Conservation (phyloP, 64 coral and sea anemone genomes). For the Astreopora myriophthalma region DNA sequence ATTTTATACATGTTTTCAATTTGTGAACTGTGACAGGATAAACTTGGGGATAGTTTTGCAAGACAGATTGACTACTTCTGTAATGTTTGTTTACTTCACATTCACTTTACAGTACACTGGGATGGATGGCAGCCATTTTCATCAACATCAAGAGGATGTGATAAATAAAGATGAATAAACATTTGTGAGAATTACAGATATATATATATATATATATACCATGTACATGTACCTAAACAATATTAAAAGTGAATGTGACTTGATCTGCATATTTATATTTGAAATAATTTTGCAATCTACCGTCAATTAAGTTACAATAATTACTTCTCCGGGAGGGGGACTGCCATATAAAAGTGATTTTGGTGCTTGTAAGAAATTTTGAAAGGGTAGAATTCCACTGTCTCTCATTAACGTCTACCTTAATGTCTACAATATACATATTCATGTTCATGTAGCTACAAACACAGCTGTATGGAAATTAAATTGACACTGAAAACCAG, state of each 20-base stretch:
- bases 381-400: no score
- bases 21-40: neutral
- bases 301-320: no score
- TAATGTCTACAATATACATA: neutral
- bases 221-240: no score
- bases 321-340: no score
- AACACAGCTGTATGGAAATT: no score
- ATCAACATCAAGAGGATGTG: neutral
- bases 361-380: no score
- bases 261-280: neutral
- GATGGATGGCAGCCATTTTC: slow-evolving; percentile 65
- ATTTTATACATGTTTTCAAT: neutral
- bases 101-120: slow-evolving; percentile 12
- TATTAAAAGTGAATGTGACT: no score
- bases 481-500: no score
- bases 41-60: neutral
- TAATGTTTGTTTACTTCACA: neutral
- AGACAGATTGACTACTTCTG: neutral
- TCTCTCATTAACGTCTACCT: no score
- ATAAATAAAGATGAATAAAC: neutral
- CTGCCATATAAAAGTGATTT: no score
- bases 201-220: neutral
- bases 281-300: neutral
- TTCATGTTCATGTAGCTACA: no score
- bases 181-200: no score